A percentile compares a stretch with the other conserved stretches of the same genome.
Conservation (phyloP, 1,140 invertebrate genomes). For the Philaenus spumarius region DNA sequence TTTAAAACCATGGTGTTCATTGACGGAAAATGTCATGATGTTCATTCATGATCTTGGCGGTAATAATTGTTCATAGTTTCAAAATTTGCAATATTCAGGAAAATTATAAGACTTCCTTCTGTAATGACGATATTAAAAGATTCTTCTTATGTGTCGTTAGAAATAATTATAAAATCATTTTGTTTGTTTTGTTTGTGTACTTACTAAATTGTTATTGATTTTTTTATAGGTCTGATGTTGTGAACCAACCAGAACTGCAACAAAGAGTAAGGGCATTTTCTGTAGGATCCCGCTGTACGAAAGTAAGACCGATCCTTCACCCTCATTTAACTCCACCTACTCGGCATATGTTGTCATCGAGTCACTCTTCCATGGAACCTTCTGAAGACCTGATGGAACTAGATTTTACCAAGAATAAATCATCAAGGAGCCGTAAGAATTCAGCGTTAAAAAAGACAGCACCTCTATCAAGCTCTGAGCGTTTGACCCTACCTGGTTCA, state of each 20-base stretch:
- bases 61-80: too few relatives aligned
- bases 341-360: constrained; percentile 46
- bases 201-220: constrained; percentile 1
- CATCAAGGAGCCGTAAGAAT: constrained; percentile 11
- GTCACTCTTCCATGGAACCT: constrained; percentile 54
- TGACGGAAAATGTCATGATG: too few relatives aligned
- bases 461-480: constrained; percentile 22
- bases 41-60: too few relatives aligned
- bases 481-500: constrained; percentile 21
- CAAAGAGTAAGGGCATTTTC: constrained; percentile 57
- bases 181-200: neutral
- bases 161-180: too few relatives aligned
- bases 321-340: constrained; percentile 14
- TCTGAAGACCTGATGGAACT: constrained; percentile 75
- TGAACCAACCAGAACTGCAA: constrained; percentile 34
- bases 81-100: too few relatives aligned
- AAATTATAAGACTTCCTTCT: too few relatives aligned
- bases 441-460: constrained; percentile 17
- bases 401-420: constrained; percentile 51
- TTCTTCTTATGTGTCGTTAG: too few relatives aligned
- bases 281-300: constrained; percentile 50
- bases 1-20: too few relatives aligned
- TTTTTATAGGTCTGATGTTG: constrained; percentile 39
- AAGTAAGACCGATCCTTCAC: constrained; percentile 12
- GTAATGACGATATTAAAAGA: too few relatives aligned